These are phyloP conservation scores for Phyllotreta striolata DNA, from an alignment of 2,888 invertebrate species.

Conservation along the genomic window DNA sequence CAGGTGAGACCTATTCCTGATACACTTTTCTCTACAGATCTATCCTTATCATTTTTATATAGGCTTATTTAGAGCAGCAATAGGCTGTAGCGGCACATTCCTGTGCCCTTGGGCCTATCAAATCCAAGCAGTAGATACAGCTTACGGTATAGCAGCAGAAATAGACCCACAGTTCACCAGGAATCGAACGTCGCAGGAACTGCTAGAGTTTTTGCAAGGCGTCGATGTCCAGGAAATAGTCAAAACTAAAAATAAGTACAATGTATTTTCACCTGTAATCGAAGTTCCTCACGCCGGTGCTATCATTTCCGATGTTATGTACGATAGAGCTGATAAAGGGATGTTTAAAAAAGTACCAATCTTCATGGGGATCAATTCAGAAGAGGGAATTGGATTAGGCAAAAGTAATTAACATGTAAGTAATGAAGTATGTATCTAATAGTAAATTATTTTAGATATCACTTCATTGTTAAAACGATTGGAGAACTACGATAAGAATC, in stretches of 20 bases:
- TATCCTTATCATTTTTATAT: conserved; percentile 2
- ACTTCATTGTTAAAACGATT: conserved; percentile 14
- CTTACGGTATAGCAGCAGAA: conserved; percentile 35
- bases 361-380: conserved; percentile 38
- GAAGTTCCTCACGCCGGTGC: conserved; percentile 26
- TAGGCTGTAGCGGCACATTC: conserved; percentile 40
- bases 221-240: conserved; percentile 31
- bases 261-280: conserved; percentile 30
- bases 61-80: conserved; percentile 41
- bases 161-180: conserved; percentile 34
- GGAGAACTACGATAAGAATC: conserved; percentile 30
- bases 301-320: conserved; percentile 32
- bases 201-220: conserved; percentile 31
- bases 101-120: conserved; percentile 38
- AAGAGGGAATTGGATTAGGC: conserved; percentile 30
- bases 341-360: conserved; percentile 37
- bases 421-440: conserved; percentile 9
- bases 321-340: conserved; percentile 26
- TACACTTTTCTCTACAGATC: background rate
- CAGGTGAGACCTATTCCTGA: conserved; percentile 20
- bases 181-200: conserved; percentile 28
- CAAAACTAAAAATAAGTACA: conserved; percentile 23
- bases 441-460: conserved; percentile 28
- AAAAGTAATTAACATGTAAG: background rate
- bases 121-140: conserved; percentile 25